Evolutionary conservation across 2,888 invertebrate genomes (phyloP), one percentile per base, ranked within the genome.

Genomic region (Sinotaia quadrata): DNA sequence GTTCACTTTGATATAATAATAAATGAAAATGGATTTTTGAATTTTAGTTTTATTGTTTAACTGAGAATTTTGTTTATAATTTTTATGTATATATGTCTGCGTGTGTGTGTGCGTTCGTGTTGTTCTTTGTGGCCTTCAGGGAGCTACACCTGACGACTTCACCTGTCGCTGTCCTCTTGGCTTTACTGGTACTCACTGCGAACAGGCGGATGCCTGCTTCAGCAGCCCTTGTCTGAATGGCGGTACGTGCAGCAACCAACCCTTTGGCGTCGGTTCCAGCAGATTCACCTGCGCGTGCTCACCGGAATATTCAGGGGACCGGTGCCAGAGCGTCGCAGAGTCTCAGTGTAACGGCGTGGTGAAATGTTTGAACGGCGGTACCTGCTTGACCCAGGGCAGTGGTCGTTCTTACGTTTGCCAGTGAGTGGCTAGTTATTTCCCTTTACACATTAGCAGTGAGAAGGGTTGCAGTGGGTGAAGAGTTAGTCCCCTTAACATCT

Each of bases 251-350:
- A 61, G 18, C 27, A 67, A 61, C 29, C 24, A 34, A 15, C 51
- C 62, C 24, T 18, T 67, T 62, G 71, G 58, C 0, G 29, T 37
- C 0, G 58, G 7, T 8, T 37, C 60, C 34, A 54, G 31, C 33
- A 52, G 72, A 1, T 68, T 66, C 54, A 4, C 2, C 18, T 72
- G 72, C 51, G 33, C 57, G 24, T 72, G 72, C 24, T 27, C 10
- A 10, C 24, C 41, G 10, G 66, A 61, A 0, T 68, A 49, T 41
- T 44, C 34, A 4, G 72, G 72, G 3, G 27, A n/a, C 2, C 36
- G 31, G 7, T 72, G 72, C 18, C 47, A 62, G 36, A 44, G 7
- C n/a, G 10, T 15, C n/a, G 21, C 24, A 15, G 18, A 12, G 10
- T 5, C 33, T 21, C 31, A 31, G 5, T 33, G 31, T 21, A 18